Base-by-base conservation (phyloP, 2,113 vertebrate genomes). In the Apodemus sylvaticus region DNA sequence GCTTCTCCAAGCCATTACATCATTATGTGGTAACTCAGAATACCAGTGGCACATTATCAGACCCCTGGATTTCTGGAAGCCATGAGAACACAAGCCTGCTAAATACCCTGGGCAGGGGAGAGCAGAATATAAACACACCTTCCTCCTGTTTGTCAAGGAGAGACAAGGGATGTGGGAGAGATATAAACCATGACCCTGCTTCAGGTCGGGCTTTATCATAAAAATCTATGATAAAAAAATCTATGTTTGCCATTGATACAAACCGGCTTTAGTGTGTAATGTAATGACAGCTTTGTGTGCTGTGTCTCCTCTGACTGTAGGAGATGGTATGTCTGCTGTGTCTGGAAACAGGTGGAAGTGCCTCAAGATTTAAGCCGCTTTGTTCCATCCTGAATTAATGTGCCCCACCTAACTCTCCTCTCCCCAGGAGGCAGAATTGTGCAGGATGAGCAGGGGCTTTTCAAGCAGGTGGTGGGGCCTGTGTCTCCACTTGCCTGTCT, bases 51-150 rank as follows among this genome's bases (percentile, higher is more conserved):
- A 42, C 83, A 66, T 93, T 96, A 53, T 90, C 94, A 53, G 86
- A 94, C 55, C 17, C 4, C 20, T 93, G 93, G 95, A 94, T 97
- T 97, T 97, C 97, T 96, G 94, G 86, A 93, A 96, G 66, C 95
- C 94, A 73, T 91, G 93, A 98, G 97, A 97, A 97, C 97, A 83
- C 93, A 98, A 96, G 96, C 66, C 82, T 91, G 85, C 98, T 97
- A 97, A 98, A 96, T 82, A 97, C 95, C 86, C 82, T 97, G 93
- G 60, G 88, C 93, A 96, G 97, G 95, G 92, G 89, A 96, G 96
- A 94, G 81, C 68, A 66, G 97, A 97, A 97, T 97, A 96, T 97
- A 98, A 98, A 98, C 97, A 94, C 62, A 93, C 85, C 95, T 98
- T 94, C 88, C 76, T 88, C 78, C 91, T 96, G 97, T 95, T 96